Conservation (phyloP, 2,888 invertebrate species). For the Beris morrisii region DNA sequence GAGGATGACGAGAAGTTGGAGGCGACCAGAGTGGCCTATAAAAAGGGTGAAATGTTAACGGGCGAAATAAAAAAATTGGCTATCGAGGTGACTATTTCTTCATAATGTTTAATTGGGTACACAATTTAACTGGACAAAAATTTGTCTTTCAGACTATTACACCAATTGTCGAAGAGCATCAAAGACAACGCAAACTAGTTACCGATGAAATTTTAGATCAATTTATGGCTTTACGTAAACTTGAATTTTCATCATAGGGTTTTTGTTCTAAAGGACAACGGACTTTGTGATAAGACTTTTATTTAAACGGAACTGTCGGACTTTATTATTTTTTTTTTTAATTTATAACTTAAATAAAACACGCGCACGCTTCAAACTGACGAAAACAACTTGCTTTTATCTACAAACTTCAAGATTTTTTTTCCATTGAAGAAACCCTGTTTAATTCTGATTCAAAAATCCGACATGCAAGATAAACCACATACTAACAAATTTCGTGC, state of each 20-base stretch:
- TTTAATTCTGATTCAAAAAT: no score
- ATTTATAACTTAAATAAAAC: no score
- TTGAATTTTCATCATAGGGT: constrained; percentile 59
- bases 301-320: no score
- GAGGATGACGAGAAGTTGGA: constrained; percentile 89
- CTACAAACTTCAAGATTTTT: no score
- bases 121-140: no score
- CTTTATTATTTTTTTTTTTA: no score
- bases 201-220: constrained; percentile 82
- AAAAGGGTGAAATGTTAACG: constrained; percentile 80
- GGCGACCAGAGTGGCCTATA: constrained; percentile 60
- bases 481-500: no score
- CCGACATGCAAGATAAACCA: no score
- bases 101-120: background rate
- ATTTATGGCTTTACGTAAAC: constrained; percentile 83
- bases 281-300: constrained; percentile 16
- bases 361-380: background rate
- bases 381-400: background rate
- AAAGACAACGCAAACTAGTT: constrained; percentile 73
- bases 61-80: constrained; percentile 93
- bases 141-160: constrained; percentile 60
- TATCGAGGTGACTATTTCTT: constrained; percentile 61
- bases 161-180: constrained; percentile 79
- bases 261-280: background rate
- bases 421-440: no score